These are phyloP conservation scores for Octodon degus DNA, from an alignment of 2,113 vertebrate species.

Conservation along the genomic window DNA sequence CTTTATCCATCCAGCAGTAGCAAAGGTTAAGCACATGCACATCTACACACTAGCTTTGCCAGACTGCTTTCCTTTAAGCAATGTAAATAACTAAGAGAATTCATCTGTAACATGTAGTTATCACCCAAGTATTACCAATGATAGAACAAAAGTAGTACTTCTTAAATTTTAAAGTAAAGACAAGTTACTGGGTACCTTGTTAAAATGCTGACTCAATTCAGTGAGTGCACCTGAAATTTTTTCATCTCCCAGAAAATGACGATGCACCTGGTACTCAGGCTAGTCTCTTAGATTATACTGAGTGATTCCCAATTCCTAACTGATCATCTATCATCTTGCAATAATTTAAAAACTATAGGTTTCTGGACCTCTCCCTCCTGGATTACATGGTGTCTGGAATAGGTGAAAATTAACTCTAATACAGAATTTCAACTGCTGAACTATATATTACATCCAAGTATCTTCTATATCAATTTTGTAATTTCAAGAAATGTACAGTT, in stretches of 20 bases:
- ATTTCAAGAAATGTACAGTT: not conserved
- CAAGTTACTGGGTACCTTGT: not conserved
- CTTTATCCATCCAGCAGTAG: not conserved
- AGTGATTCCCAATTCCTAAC: not conserved
- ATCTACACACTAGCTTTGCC: not conserved
- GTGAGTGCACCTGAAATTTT: not conserved
- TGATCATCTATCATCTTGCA: not conserved
- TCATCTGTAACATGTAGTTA: not conserved
- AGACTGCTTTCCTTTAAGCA: conserved; percentile 11
- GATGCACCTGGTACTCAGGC: not conserved
- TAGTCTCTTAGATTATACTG: not conserved
- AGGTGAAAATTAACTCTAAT: not conserved
- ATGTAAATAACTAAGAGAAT: not conserved
- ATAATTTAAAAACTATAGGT: not conserved
- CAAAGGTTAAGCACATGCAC: not conserved
- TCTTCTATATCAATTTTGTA: not conserved
- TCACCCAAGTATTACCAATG: not conserved
- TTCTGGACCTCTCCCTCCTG: not conserved
- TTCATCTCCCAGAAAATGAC: not conserved
- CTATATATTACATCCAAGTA: not conserved
- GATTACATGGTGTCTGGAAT: not conserved
- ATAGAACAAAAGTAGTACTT: conserved; percentile 11
- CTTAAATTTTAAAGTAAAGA: conserved; percentile 12
- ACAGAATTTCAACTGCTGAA: not conserved
- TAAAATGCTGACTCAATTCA: conserved; percentile 52